Conservation (phyloP, 2,797 vertebrate species). For the Mus caroli region DNA sequence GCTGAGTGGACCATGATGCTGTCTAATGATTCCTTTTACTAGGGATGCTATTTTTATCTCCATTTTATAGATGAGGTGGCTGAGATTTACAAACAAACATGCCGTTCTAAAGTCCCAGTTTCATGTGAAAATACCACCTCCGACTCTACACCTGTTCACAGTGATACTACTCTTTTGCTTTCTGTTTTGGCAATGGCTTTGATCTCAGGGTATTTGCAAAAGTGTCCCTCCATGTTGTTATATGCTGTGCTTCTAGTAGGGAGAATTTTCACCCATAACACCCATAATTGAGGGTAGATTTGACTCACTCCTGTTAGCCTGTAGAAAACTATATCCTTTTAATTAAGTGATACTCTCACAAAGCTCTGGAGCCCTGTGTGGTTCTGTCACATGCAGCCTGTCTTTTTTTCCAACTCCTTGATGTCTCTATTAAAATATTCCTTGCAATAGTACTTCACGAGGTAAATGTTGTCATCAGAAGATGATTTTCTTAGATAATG, state of each 20-base stretch:
- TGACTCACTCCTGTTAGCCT: constrained; percentile 53
- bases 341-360: constrained; percentile 47
- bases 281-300: constrained; percentile 1
- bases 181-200: constrained; percentile 50
- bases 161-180: not conserved
- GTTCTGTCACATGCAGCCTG: constrained; percentile 19
- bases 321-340: constrained; percentile 58
- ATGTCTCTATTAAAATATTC: constrained; percentile 63
- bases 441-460: constrained; percentile 22
- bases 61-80: constrained; percentile 34
- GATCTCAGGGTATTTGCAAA: constrained; percentile 7
- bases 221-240: constrained; percentile 7
- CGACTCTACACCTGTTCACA: constrained; percentile 13
- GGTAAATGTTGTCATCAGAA: constrained; percentile 43
- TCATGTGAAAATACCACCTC: not conserved
- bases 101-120: constrained; percentile 11
- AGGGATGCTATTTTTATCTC: not conserved
- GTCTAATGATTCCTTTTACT: not conserved
- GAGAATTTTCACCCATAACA: constrained; percentile 28
- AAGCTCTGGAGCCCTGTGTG: constrained; percentile 9
- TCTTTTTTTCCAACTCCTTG: constrained; percentile 61
- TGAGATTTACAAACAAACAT: constrained; percentile 39
- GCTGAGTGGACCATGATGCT: not conserved
- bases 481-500: constrained; percentile 25
- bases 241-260: constrained; percentile 28